Base-by-base conservation (phyloP, 2,888 invertebrate species). In the Catocala nupta region DNA sequence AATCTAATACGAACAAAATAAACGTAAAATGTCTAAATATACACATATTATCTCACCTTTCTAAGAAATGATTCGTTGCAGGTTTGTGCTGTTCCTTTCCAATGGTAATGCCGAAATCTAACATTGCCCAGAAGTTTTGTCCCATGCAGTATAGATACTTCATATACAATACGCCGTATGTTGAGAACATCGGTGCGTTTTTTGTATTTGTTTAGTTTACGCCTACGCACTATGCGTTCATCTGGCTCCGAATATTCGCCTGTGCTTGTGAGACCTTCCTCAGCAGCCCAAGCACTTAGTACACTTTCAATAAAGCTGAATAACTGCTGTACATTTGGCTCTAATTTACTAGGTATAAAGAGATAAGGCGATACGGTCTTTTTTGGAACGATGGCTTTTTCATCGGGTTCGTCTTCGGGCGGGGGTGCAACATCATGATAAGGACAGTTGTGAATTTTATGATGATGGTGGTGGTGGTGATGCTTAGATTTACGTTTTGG, bases 41-140 rank as follows among this genome's bases (percentile, higher is more conserved):
- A 33, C 7, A 47, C 53, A 10, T 16, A 43, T 57, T 59, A 61
- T 74, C 93, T 94, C 94, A 98, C 98, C 97, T 98, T 98, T 91
- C 96, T 96, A 67, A 98, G 95, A 93, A 98, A 98, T 81, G 96
- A 95, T 90, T 98, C 97, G 87, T 98, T 98, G 94, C 98, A 98
- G 81, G 97, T 96, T 88, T 97, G 97, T 61, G 97, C 97, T 48
- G 97, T 96, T 70, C 97, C 96, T 82, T 97, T 97, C 96, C 97
- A 97, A 90, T 98, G 98, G 80, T 97, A 96, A 88, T 98, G 98
- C 52, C 96, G 95, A 87, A 95, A 96, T 72, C 96, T 93, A 53
- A 96, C 95, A 83, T 96, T 96, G 52, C 96, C 96, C 75, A 96
- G 90, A 75, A 96, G 94, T 68, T 95, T 94, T 6, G 96, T 95